Evolutionary conservation across 2,888 invertebrate species (phyloP), one percentile per base, ranked within the genome.

Genomic region (Netelia melanura): DNA sequence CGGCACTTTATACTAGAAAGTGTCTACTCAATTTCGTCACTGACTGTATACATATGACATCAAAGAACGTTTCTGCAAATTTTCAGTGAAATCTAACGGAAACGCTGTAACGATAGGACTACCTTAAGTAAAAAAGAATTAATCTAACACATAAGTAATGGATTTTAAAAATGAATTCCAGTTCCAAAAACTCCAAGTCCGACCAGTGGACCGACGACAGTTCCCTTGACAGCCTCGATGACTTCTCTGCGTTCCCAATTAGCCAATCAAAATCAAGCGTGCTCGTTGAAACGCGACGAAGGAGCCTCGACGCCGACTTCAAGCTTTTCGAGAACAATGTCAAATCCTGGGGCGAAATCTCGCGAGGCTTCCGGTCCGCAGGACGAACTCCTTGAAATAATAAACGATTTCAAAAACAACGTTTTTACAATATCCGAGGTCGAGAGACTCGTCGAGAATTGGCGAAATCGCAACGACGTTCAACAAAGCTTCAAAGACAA

Each of bases 371-470:
- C 92, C 0, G 91, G 91, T 1, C 90, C 91, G 3, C 97, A 98
- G 91, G 97, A 97, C 86, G 98, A 98, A 91, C 94, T 98, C 82
- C 96, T 97, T 2, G 98, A 98, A 94, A 97, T 98, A 72, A 97
- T 98, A 92, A 97, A 96, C 91, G 98, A 98, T 90, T 98, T 97
- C 91, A 98, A 98, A 93, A 98, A 98, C 91, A 97, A 98, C 91
- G 97, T 98, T 2, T 97, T 97, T 88, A 97, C 97, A 0, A 97
- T 98, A 91, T 95, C 96, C 0, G 97, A 98, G 94, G 97, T 98
- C 0, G 98, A 98, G 93, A 96, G 97, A 88, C 94, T 98, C 72
- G 98, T 98, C 0, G 97, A 97, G 93, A 97, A 97, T 91, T 98
- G 98, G 98, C 96, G 96, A 90, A 97, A 97, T 89, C 95, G 98